These are phyloP conservation scores for Acomys russatus DNA, from an alignment of 2,797 vertebrate genomes.

Conservation along the genomic window DNA sequence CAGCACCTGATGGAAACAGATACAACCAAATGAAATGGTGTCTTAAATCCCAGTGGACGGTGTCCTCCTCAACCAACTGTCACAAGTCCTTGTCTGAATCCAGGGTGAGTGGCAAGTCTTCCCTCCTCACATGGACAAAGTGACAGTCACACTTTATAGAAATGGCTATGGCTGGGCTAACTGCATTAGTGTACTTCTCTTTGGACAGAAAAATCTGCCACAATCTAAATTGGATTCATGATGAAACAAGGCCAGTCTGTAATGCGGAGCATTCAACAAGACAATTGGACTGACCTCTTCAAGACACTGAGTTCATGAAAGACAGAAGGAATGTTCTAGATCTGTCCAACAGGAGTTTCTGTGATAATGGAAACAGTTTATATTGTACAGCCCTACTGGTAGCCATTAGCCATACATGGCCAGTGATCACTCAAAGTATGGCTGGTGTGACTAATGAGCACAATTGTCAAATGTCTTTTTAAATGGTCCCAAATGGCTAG, in stretches of 20 bases:
- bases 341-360: background rate
- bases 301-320: conserved; percentile 27
- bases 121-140: background rate
- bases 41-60: background rate
- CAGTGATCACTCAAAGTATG: background rate
- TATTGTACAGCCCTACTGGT: background rate
- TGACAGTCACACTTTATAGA: background rate
- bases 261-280: background rate
- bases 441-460: background rate
- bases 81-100: background rate
- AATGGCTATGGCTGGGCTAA: background rate
- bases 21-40: background rate
- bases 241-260: background rate
- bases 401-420: background rate
- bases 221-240: conserved; percentile 9
- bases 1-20: no score
- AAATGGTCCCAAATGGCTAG: background rate
- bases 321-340: background rate
- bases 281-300: background rate
- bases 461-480: background rate
- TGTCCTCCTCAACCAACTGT: background rate
- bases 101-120: background rate
- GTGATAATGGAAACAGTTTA: background rate
- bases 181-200: background rate
- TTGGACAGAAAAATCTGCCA: background rate